phyloP scores from a whole-genome alignment of 2,888 invertebrate genomes.

The Troglohyphantes excavatus region DNA sequence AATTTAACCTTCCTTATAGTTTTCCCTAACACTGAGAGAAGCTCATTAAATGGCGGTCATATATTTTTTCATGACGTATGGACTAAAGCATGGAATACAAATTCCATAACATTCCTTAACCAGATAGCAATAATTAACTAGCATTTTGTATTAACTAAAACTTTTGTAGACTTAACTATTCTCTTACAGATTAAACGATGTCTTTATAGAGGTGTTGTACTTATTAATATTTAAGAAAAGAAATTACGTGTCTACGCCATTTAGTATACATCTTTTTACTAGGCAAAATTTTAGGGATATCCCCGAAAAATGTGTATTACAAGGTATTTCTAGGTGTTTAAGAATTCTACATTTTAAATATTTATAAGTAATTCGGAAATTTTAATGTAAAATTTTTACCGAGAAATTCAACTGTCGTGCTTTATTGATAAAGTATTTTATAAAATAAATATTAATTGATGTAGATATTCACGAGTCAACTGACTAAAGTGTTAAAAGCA shows the following conservation, averaged over 20 bases:
- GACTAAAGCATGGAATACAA: slow-evolving; percentile 2
- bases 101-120: not conserved
- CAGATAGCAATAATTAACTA: slow-evolving; percentile 20
- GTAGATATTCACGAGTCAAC: no score
- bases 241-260: not conserved
- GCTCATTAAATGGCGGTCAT: no score
- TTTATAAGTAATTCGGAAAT: not conserved
- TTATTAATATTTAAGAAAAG: not conserved
- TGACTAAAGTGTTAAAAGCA: no score
- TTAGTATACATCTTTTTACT: no score
- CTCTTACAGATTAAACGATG: slow-evolving; percentile 7
- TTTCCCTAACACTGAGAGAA: no score
- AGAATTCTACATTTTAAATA: not conserved
- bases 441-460: no score
- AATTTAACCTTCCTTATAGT: no score
- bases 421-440: no score
- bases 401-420: not conserved
- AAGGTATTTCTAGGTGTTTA: not conserved
- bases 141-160: slow-evolving; percentile 22
- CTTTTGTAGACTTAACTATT: slow-evolving; percentile 27
- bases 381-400: not conserved
- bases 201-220: not conserved
- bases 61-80: not conserved
- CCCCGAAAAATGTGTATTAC: no score
- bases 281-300: no score